Percentiles rank a stretch among this genome's conserved stretches.
Conservation (phyloP, 2,113 vertebrate species). For the Tychaedon coryphoeus region DNA sequence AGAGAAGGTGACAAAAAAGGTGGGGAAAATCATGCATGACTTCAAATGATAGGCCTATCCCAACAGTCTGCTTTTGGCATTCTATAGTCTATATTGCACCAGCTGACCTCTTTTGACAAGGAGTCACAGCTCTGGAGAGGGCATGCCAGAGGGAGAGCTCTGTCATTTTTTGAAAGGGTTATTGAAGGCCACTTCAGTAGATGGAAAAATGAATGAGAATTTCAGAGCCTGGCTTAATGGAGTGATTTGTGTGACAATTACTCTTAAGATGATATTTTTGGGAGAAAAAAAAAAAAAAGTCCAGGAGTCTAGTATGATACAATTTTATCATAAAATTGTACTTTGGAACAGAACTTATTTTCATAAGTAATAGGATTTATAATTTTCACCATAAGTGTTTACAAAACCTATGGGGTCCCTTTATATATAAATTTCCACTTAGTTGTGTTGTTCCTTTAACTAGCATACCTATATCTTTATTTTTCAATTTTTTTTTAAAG, state of each 20-base stretch:
- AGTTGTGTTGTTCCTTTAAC: neutral
- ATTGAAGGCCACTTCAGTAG: neutral
- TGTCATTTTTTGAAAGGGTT: constrained; percentile 11
- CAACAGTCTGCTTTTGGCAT: neutral
- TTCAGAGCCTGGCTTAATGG: neutral
- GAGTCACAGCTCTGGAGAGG: neutral
- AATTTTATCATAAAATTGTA: neutral
- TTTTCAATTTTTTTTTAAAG: neutral
- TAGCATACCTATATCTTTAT: neutral
- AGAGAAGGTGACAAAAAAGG: constrained; percentile 19
- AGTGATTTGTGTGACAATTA: neutral
- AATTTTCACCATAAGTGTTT: neutral
- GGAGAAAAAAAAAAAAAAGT: neutral
- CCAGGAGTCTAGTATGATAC: neutral
- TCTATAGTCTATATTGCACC: neutral
- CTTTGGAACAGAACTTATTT: neutral
- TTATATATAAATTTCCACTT: neutral
- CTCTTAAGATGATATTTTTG: neutral
- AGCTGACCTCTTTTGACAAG: constrained; percentile 6
- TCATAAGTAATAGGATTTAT: neutral
- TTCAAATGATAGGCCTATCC: neutral
- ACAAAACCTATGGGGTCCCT: neutral
- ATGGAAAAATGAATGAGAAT: constrained; percentile 2
- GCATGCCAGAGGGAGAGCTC: neutral
- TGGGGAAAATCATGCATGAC: neutral